Base-by-base conservation (phyloP, 2,888 invertebrate genomes). In the Spisula subtruncata region DNA sequence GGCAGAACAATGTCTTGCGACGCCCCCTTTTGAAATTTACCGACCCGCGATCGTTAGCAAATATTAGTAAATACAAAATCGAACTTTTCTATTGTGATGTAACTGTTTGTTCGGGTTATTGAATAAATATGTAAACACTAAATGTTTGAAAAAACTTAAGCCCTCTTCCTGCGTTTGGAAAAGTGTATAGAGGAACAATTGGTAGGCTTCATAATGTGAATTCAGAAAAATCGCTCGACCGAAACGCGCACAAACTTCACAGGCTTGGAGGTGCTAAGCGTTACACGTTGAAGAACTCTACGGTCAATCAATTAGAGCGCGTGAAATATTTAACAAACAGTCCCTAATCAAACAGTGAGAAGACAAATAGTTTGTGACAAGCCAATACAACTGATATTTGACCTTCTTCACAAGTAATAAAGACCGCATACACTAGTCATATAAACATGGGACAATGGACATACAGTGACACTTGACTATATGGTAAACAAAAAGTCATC, bases 41-140 rank as follows among this genome's bases (percentile, higher is more conserved):
- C 83, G 85, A 86, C 84, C 86, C 87, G 81, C 81, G 81, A 71
- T 85, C 83, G 81, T 83, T 84, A 82, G 87, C 89, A 91, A 91
- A 91, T 88, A 91, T 85, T 81, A 82, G 88, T 90, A 91, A 89
- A 89, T 88, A 89, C 79, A 81, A 89, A 91, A 89, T 89, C 91
- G 91, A 91, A 91, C 75, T 54, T 86, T 81, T 75, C 83, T 85
- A 89, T 92, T 94, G 92, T 93, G 94, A 92, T 93, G 93, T 91
- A 92, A 93, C 91, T 88, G 93, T 92, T 91, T 90, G 90, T 91
- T 93, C 91, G 89, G 86, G 88, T 90, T 88, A 93, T 91, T 92
- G 90, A 93, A 93, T 91, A 93, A 93, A 92, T 92, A 93, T 90
- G 94, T 93, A 93, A 94, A 94, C 92, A 94, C 88, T 87, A 85